Percentiles rank a stretch among this genome's conserved stretches.
Evolutionary conservation across 2,888 invertebrate genomes (phyloP).

Genomic region (Iselma pallidipennis): DNA sequence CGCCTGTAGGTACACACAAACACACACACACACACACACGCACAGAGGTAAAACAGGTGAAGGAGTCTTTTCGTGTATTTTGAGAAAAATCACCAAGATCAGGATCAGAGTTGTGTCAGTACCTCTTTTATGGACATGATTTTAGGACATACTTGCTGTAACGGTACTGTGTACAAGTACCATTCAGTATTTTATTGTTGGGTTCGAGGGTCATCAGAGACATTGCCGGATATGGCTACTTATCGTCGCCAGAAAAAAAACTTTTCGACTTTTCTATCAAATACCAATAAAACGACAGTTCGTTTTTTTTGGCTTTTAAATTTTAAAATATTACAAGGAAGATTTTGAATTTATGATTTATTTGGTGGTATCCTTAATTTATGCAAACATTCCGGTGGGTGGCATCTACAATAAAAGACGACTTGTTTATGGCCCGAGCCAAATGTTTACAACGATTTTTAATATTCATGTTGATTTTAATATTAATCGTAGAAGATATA

Average conservation of each 20-base stretch:
- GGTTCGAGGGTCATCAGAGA: not conserved
- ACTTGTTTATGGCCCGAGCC: conserved; percentile 20
- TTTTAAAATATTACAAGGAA: not conserved
- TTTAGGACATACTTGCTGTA: not conserved
- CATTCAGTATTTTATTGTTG: not conserved
- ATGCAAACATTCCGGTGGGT: conserved; percentile 20
- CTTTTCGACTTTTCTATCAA: too few relatives aligned
- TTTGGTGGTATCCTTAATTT: conserved; percentile 1
- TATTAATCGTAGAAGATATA: conserved; percentile 13
- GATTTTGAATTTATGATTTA: not conserved
- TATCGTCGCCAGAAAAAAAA: not conserved
- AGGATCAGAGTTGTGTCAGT: not conserved
- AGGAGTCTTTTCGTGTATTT: not conserved
- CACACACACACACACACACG: not conserved
- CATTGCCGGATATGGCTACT: not conserved
- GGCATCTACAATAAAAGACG: conserved; percentile 19
- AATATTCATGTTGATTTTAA: conserved; percentile 20
- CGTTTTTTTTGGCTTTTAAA: too few relatives aligned
- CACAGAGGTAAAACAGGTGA: not conserved
- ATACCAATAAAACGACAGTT: not conserved
- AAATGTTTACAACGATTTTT: conserved; percentile 24
- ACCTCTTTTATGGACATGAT: not conserved
- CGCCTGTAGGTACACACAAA: too few relatives aligned
- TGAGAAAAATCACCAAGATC: not conserved
- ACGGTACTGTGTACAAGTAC: not conserved